Conservation (phyloP, 2,797 vertebrate genomes). For the Microctenopoma stevenorrisi region DNA sequence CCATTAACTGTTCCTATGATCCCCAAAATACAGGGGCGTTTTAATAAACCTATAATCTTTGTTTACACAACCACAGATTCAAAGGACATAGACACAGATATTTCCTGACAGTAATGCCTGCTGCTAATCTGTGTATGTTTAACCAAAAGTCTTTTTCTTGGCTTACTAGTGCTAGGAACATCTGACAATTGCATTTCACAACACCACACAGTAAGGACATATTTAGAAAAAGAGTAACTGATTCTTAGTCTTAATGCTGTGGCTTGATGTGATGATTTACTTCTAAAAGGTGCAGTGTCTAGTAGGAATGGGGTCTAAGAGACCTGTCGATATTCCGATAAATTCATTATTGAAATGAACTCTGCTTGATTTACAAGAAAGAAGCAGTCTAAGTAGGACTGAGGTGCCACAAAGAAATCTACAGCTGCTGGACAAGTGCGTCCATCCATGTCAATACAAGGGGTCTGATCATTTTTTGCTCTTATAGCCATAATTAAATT, state of each 20-base stretch:
- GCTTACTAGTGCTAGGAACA: conserved; percentile 25
- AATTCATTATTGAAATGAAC: too few species aligned
- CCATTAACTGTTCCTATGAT: conserved; percentile 57
- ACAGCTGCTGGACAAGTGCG: too few species aligned
- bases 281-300: conserved; percentile 19
- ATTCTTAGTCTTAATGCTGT: conserved; percentile 26
- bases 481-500: too few species aligned
- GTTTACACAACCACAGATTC: conserved; percentile 56
- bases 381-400: too few species aligned
- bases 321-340: too few species aligned
- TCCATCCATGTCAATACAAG: too few species aligned
- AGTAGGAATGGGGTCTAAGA: too few species aligned
- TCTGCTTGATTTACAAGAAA: too few species aligned
- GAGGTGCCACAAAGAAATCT: too few species aligned
- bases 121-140: conserved; percentile 50
- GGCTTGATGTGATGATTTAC: conserved; percentile 23
- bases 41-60: conserved; percentile 57
- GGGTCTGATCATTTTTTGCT: too few species aligned
- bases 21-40: conserved; percentile 47
- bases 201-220: conserved; percentile 47
- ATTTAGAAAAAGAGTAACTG: conserved; percentile 25
- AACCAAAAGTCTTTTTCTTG: conserved; percentile 63
- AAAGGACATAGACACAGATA: conserved; percentile 61
- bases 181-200: conserved; percentile 42
- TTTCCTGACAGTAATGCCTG: conserved; percentile 67